Percentiles rank a stretch among this genome's conserved stretches.
phyloP scores from a whole-genome alignment of 2,888 invertebrate genomes.

The Acanthosoma haemorrhoidale region DNA sequence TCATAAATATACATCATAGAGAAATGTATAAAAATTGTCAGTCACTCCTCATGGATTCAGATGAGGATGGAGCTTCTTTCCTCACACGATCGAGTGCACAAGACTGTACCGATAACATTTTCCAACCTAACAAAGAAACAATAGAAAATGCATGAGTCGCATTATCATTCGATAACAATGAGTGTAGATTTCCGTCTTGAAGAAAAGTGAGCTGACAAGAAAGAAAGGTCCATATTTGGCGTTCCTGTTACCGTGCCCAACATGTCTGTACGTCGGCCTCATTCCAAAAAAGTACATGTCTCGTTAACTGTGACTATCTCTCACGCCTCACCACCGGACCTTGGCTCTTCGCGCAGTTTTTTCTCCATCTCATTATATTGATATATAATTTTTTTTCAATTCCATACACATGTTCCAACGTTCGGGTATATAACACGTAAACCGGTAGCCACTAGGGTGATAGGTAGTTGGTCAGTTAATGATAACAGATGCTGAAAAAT shows the following conservation, averaged over 20 bases:
- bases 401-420: neutral
- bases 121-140: too few species aligned
- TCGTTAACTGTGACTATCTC: conserved; percentile 17
- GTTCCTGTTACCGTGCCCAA: too few species aligned
- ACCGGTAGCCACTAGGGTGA: neutral
- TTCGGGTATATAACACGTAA: neutral
- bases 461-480: too few species aligned
- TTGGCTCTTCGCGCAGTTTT: neutral
- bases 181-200: neutral
- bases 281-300: conserved; percentile 20
- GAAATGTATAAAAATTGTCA: too few species aligned
- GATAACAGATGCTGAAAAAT: too few species aligned
- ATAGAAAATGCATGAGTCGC: too few species aligned
- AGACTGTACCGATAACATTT: too few species aligned
- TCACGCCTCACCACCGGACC: conserved; percentile 7
- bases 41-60: too few species aligned
- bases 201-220: neutral
- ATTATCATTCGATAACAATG: too few species aligned
- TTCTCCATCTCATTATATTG: neutral
- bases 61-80: too few species aligned
- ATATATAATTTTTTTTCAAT: neutral
- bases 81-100: too few species aligned
- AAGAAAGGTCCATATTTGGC: neutral
- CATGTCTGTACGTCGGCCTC: neutral
- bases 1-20: too few species aligned